A percentile compares a stretch with the other conserved stretches of the same genome.
phyloP scores from a whole-genome alignment of 2,113 vertebrate species.

The Phoenicopterus ruber region DNA sequence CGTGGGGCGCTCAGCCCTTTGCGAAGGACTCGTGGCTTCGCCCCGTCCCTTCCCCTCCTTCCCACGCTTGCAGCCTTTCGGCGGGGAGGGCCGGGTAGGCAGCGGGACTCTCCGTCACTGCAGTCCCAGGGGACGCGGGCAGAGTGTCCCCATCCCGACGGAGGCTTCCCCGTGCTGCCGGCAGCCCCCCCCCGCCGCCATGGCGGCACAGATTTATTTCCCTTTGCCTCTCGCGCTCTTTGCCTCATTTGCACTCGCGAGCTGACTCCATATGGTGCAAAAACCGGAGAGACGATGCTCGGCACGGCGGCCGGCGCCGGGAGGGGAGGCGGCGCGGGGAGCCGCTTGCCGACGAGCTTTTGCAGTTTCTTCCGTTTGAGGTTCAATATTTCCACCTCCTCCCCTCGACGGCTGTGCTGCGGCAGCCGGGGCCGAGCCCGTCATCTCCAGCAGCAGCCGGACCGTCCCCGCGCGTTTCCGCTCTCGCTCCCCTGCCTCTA shows the following conservation, averaged over 20 bases:
- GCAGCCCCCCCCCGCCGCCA: neutral
- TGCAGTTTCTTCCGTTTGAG: neutral
- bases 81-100: fast-evolving
- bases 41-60: neutral
- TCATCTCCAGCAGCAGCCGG: neutral
- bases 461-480: fast-evolving
- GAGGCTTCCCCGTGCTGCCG: neutral
- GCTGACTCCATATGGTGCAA: slow-evolving; percentile 29
- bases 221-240: neutral
- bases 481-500: neutral
- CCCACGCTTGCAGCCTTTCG: fast-evolving
- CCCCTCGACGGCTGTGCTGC: neutral
- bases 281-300: neutral
- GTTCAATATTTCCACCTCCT: slow-evolving; percentile 4
- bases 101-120: fast-evolving
- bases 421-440: fast-evolving
- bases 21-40: neutral
- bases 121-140: too few relatives aligned
- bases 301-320: neutral
- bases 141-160: too few relatives aligned
- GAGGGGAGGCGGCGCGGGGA: neutral
- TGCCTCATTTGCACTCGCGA: neutral
- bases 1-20: neutral
- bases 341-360: neutral
- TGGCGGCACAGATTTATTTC: neutral